Conservation (phyloP, 2,797 vertebrate species). For the Hylomyscus alleni region DNA sequence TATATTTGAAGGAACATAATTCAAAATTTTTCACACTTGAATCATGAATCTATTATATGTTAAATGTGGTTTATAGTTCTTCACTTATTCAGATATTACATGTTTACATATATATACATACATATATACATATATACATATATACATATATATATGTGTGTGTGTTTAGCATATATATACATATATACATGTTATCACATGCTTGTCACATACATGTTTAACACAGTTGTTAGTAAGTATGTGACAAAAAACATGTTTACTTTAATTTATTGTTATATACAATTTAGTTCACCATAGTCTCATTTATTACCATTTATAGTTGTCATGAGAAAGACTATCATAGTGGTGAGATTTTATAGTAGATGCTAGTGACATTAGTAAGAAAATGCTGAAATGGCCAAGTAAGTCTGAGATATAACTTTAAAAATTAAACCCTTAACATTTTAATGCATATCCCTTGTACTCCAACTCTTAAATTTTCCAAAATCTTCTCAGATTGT, state of each 20-base stretch:
- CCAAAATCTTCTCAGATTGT: neutral
- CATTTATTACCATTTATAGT: neutral
- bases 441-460: neutral
- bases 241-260: neutral
- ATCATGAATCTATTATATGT: neutral
- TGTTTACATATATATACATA: neutral
- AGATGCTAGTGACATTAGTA: neutral
- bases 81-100: neutral
- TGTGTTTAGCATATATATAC: neutral
- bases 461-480: neutral
- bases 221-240: neutral
- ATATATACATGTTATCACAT: no score
- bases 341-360: neutral
- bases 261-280: neutral
- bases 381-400: neutral
- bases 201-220: neutral
- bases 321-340: neutral
- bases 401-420: no score
- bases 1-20: neutral
- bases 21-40: neutral
- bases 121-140: neutral
- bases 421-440: neutral
- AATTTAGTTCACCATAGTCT: no score
- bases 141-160: neutral
- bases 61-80: neutral